Conservation (phyloP, 2,797 vertebrate species). For the Choloepus didactylus region DNA sequence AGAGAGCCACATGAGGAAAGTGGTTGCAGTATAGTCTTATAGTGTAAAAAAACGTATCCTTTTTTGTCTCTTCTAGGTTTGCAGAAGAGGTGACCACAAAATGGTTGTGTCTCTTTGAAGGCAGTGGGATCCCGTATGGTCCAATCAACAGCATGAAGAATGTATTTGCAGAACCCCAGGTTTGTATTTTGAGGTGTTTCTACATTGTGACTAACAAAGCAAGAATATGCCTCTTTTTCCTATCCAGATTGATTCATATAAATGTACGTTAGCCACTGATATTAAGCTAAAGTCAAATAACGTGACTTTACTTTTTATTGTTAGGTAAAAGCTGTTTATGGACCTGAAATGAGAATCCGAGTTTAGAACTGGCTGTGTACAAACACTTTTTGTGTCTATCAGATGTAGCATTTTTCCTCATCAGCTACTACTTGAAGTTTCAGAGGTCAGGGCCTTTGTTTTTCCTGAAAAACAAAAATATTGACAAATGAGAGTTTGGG, state of each 20-base stretch:
- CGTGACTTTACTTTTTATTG: neutral
- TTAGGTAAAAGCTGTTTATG: conserved; percentile 46
- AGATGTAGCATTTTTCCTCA: neutral
- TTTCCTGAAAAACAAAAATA: conserved; percentile 37
- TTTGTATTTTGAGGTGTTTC: conserved; percentile 84
- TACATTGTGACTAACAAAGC: neutral
- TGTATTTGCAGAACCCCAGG: conserved; percentile 96
- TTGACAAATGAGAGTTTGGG: neutral
- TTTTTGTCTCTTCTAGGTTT: conserved; percentile 90
- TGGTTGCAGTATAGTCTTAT: conserved; percentile 63
- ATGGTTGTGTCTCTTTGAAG: conserved; percentile 94
- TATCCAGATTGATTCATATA: conserved; percentile 33
- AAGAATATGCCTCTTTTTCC: conserved; percentile 57
- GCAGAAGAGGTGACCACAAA: conserved; percentile 90
- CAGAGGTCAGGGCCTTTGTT: neutral
- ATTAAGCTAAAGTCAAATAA: conserved; percentile 56
- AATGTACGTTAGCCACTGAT: conserved; percentile 37
- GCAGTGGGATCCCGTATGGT: conserved; percentile 94
- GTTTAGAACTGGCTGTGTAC: neutral
- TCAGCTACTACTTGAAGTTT: conserved; percentile 41
- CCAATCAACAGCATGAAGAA: conserved; percentile 96
- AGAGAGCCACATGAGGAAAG: conserved; percentile 68
- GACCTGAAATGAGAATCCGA: conserved; percentile 46
- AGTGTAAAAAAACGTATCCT: conserved; percentile 74
- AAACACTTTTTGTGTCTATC: neutral